These are phyloP conservation scores for Polypedilum pembai DNA, from an alignment of 1,140 invertebrate genomes.

Conservation along the genomic window DNA sequence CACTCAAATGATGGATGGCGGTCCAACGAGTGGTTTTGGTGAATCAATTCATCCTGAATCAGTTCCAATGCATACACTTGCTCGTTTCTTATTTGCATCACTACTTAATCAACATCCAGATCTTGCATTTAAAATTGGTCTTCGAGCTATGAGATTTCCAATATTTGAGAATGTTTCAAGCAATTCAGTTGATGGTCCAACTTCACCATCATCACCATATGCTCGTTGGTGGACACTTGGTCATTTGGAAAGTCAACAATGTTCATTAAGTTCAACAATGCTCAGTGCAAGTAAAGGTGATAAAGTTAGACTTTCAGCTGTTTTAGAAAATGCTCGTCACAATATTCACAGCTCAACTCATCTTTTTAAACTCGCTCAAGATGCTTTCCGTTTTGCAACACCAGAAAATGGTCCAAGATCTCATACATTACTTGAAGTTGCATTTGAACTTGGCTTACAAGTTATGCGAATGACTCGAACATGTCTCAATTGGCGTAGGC, in stretches of 20 bases:
- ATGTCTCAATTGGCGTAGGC: constrained; percentile 68
- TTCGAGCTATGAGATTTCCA: constrained; percentile 52
- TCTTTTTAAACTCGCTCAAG: constrained; percentile 75
- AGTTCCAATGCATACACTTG: constrained; percentile 76
- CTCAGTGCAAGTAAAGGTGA: constrained; percentile 67
- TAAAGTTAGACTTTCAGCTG: constrained; percentile 57
- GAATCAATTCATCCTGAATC: constrained; percentile 62
- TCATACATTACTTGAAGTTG: constrained; percentile 64
- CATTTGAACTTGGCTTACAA: constrained; percentile 71
- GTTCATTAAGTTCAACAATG: constrained; percentile 69
- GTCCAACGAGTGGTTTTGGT: constrained; percentile 58
- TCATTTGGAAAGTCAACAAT: constrained; percentile 75
- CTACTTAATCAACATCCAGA: constrained; percentile 65
- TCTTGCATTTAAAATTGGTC: constrained; percentile 62
- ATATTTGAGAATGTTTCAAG: constrained; percentile 26
- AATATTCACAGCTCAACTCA: constrained; percentile 77
- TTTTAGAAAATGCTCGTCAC: constrained; percentile 65
- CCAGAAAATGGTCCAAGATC: constrained; percentile 64
- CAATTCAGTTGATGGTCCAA: not conserved
- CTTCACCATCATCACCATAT: not conserved
- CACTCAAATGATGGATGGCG: constrained; percentile 58
- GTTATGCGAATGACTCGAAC: constrained; percentile 77
- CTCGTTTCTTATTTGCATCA: constrained; percentile 67
- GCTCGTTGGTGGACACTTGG: constrained; percentile 63
- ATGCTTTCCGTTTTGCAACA: constrained; percentile 72